Percentiles rank a stretch among this genome's conserved stretches.
Conservation (phyloP, 2,113 vertebrate genomes). For the Desmodus rotundus region DNA sequence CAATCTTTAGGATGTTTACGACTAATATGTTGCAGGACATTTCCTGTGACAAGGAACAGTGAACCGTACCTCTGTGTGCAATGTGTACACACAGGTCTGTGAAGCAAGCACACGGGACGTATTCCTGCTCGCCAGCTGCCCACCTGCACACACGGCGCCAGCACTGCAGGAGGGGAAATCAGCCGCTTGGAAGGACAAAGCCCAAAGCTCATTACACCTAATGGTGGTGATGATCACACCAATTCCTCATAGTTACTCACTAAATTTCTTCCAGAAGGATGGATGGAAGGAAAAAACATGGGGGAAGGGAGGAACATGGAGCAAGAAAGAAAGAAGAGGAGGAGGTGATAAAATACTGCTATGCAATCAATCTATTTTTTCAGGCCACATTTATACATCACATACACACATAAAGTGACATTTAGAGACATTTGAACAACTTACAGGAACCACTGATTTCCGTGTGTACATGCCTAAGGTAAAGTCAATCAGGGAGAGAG, state of each 20-base stretch:
- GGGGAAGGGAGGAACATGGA: not conserved
- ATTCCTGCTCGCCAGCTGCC: not conserved
- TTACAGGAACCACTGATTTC: not conserved
- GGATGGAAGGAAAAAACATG: not conserved
- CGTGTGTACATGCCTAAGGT: not conserved
- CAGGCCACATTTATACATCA: not conserved
- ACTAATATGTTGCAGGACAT: constrained; percentile 51
- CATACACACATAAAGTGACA: not conserved
- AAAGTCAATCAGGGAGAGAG: not conserved
- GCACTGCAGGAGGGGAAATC: not conserved
- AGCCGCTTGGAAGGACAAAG: not conserved
- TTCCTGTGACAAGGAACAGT: constrained; percentile 22
- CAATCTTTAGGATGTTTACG: constrained; percentile 48
- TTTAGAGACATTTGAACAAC: not conserved
- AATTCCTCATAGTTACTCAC: not conserved
- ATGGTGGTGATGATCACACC: not conserved
- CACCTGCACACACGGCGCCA: not conserved
- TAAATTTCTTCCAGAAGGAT: constrained; percentile 33
- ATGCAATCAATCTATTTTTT: not conserved
- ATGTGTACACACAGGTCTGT: not conserved
- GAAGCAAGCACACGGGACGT: not conserved
- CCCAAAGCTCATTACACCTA: not conserved
- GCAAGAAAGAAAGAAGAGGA: not conserved
- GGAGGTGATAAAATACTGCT: not conserved
- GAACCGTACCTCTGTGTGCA: not conserved